Evolutionary conservation across 2,113 vertebrate genomes (phyloP).

Genomic region (Merops nubicus): DNA sequence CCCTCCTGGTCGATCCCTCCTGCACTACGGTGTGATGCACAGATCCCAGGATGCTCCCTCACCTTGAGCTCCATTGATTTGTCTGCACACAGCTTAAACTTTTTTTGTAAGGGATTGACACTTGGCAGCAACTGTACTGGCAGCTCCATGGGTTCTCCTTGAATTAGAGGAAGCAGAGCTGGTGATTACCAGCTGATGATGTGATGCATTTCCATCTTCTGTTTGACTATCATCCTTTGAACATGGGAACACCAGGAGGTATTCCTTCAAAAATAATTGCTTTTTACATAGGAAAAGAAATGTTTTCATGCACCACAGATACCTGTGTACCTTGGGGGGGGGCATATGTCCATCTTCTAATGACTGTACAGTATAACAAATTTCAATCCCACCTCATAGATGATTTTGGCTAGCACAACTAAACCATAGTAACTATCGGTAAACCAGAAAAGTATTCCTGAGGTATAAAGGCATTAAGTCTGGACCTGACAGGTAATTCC

Average conservation of each 20-base stretch:
- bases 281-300: background rate
- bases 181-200: background rate
- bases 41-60: background rate
- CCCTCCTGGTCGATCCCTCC: background rate
- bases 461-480: background rate
- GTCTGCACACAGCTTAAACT: background rate
- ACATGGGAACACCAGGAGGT: background rate
- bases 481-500: background rate
- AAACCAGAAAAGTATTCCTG: background rate
- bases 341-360: background rate
- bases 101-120: background rate
- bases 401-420: background rate
- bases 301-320: background rate
- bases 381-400: background rate
- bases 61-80: background rate
- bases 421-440: rapidly evolving
- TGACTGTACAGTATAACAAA: background rate
- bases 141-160: rapidly evolving
- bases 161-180: background rate
- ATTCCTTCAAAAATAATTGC: background rate
- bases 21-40: background rate
- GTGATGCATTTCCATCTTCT: background rate
- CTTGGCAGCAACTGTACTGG: background rate
- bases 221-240: background rate
- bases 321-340: background rate